Evolutionary conservation across 2,113 vertebrate genomes (phyloP), one percentile per base, ranked within the genome.

Genomic region (Stigmatopora argus): DNA sequence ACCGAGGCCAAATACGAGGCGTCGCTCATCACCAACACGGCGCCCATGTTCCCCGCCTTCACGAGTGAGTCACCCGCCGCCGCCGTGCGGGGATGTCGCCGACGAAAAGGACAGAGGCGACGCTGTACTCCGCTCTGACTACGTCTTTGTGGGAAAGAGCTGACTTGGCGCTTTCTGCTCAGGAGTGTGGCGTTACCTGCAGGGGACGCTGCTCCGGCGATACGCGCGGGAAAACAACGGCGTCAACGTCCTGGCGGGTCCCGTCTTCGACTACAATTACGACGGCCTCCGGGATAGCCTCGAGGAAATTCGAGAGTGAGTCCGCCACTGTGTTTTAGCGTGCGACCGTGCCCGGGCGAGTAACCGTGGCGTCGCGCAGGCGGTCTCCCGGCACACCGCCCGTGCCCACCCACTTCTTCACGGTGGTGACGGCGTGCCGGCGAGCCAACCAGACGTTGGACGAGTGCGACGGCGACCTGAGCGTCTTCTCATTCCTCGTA

Each of bases 11-110:
- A 92, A 88, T 93, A 92, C 0, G 93, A 98, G 19, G 91, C 95
- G 9, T 93, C 94, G 2, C 91, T 98, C 65, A 91, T 98, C 86
- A 97, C 96, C 73, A 99, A 99, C 81, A 91, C 94, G 0, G 93
- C 95, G 47, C 96, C 97, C 46, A 95, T 99, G 93, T 98, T 93
- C 74, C 94, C 92, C 2, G 94, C 95, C 49, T 99, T 99, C 85
- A 96, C 94, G 90, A 93, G 97, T 98, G 90, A 94, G 97, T 93
- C 49, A 1, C 15, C 21, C 7, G 14, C 14, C 1, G 18, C 17
- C 55, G 8, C 15, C 17, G 31, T 35, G 26, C 26, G 2, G 31
- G 26, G 18, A 38, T 9, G 5, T 21, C 1, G 34, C 5, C 26
- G 15, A 13, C 3, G 26, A 15, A 17, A 8, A 56, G 53, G 57